phyloP scores from a whole-genome alignment of 1,140 invertebrate genomes.

The Tetramorium simillimum region DNA sequence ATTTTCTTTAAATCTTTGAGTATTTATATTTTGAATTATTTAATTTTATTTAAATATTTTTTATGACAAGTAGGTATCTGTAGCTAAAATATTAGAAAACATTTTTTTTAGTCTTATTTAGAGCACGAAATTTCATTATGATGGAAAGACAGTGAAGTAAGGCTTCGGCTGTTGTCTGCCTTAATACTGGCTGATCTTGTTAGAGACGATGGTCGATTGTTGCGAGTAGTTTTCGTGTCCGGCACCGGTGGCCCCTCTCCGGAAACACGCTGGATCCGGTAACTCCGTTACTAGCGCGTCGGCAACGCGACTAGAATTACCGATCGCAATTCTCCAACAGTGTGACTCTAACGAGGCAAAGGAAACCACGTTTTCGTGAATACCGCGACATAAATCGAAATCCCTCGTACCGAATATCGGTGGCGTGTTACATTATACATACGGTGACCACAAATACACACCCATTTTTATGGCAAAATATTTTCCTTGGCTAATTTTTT shows the following conservation, averaged over 20 bases:
- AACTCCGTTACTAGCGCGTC: constrained; percentile 51
- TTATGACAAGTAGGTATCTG: background rate
- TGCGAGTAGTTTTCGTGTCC: constrained; percentile 46
- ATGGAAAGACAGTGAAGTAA: background rate
- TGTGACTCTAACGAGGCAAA: constrained; percentile 32
- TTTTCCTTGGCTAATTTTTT: background rate
- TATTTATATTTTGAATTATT: background rate
- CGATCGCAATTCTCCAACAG: constrained; percentile 41
- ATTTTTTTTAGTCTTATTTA: background rate
- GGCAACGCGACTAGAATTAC: constrained; percentile 50
- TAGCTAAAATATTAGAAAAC: background rate
- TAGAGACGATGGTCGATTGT: constrained; percentile 25
- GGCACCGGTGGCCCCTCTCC: background rate
- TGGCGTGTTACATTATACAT: constrained; percentile 20
- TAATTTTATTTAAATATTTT: background rate
- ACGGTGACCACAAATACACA: background rate
- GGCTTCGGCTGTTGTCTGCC: constrained; percentile 28
- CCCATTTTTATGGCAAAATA: background rate
- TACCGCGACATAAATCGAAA: constrained; percentile 33
- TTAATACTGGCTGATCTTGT: constrained; percentile 36
- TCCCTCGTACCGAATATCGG: constrained; percentile 29
- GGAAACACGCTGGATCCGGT: constrained; percentile 42
- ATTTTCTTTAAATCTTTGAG: background rate
- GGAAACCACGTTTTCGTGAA: constrained; percentile 32
- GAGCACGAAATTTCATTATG: constrained; percentile 15